phyloP scores from a whole-genome alignment of 2,888 invertebrate genomes.

The Machimus atricapillus region DNA sequence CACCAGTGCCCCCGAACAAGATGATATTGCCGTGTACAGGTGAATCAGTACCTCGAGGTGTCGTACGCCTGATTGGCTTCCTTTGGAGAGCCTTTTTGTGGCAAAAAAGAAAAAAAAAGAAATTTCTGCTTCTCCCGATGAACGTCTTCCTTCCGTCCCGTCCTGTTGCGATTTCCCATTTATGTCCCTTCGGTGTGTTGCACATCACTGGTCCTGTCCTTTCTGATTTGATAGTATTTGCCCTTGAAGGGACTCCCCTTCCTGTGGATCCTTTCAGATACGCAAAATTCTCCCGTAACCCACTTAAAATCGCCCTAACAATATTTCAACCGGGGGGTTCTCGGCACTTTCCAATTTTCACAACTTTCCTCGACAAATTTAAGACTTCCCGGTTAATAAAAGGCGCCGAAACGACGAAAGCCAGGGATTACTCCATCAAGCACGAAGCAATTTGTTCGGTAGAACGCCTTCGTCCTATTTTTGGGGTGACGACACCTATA shows the following conservation, averaged over 20 bases:
- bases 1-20: not conserved
- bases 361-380: not conserved
- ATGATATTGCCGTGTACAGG: constrained; percentile 13
- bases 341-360: not conserved
- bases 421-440: not conserved
- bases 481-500: not conserved
- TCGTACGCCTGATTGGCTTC: constrained; percentile 17
- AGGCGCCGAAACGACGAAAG: not conserved
- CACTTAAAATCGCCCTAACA: not conserved
- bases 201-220: not conserved
- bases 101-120: no score
- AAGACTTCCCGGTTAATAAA: not conserved
- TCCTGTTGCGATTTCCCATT: not conserved
- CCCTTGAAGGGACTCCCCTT: not conserved
- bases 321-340: not conserved
- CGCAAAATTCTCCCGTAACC: not conserved
- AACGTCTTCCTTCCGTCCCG: not conserved
- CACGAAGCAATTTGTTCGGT: not conserved
- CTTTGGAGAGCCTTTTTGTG: not conserved
- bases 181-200: not conserved
- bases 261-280: not conserved
- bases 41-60: constrained; percentile 6
- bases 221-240: not conserved
- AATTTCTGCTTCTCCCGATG: not conserved
- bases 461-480: not conserved